phyloP scores from a whole-genome alignment of 2,888 invertebrate genomes.

The Eledona agricola region DNA sequence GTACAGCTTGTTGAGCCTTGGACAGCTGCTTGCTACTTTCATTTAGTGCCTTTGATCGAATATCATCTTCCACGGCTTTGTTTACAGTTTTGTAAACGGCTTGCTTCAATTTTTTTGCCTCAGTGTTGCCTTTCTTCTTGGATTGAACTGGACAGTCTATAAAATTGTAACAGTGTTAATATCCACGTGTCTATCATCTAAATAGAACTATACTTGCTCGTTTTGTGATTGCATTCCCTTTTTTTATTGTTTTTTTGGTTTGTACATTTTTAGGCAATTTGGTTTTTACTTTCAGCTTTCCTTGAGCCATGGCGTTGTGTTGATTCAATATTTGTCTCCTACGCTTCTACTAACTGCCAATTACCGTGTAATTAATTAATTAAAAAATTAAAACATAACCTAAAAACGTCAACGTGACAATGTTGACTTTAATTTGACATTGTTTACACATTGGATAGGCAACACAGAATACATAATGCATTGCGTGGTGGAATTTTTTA shows the following conservation, averaged over 20 bases:
- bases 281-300: constrained; percentile 73
- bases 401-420: no score
- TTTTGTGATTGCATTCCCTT: constrained; percentile 68
- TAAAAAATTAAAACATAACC: no score
- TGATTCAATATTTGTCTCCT: no score
- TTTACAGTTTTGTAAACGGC: constrained; percentile 76
- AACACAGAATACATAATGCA: no score
- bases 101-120: constrained; percentile 72
- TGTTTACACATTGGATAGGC: no score
- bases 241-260: constrained; percentile 64
- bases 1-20: constrained; percentile 66
- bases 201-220: constrained; percentile 70
- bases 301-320: constrained; percentile 81
- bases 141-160: constrained; percentile 73
- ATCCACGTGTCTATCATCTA: no score
- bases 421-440: no score
- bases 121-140: constrained; percentile 69
- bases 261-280: constrained; percentile 68
- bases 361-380: no score
- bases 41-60: constrained; percentile 66
- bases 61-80: constrained; percentile 72
- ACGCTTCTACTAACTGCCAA: no score
- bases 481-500: no score
- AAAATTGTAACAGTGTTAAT: no score
- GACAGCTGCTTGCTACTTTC: constrained; percentile 63